phyloP scores from a whole-genome alignment of 2,797 vertebrate genomes.

The Acrossocheilus fasciatus region DNA sequence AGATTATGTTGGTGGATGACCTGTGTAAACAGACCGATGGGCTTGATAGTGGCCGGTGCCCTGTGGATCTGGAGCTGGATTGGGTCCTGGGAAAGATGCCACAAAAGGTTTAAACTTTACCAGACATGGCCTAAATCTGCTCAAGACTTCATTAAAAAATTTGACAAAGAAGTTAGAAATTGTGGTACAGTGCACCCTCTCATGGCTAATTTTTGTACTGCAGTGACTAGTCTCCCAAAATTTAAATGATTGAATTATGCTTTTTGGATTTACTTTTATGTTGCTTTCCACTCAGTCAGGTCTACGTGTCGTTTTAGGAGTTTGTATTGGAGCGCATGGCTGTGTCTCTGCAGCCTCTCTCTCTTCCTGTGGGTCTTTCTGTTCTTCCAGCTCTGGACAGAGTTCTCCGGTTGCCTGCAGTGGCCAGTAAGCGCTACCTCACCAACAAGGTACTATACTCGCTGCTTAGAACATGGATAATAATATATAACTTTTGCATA shows the following conservation, averaged over 20 bases:
- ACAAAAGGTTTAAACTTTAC: slow-evolving; percentile 78
- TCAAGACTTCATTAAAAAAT: background rate
- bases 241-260: background rate
- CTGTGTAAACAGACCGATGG: slow-evolving; percentile 53
- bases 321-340: slow-evolving; percentile 78
- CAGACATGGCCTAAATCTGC: background rate
- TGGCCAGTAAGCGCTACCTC: slow-evolving; percentile 93
- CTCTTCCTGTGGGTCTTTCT: slow-evolving; percentile 77
- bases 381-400: slow-evolving; percentile 83
- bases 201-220: slow-evolving; percentile 11
- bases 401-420: slow-evolving; percentile 87
- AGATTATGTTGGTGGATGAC: slow-evolving; percentile 91
- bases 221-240: background rate
- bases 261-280: background rate
- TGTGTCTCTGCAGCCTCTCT: slow-evolving; percentile 70
- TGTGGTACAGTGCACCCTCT: slow-evolving; percentile 4
- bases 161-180: background rate
- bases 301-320: slow-evolving; percentile 69
- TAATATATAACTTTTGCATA: background rate
- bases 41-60: slow-evolving; percentile 66
- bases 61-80: slow-evolving; percentile 90
- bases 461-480: background rate
- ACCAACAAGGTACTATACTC: slow-evolving; percentile 89
- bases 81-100: slow-evolving; percentile 97
- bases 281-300: background rate